Conservation (phyloP, 2,797 vertebrate genomes). For the Calcarius lapponicus region DNA sequence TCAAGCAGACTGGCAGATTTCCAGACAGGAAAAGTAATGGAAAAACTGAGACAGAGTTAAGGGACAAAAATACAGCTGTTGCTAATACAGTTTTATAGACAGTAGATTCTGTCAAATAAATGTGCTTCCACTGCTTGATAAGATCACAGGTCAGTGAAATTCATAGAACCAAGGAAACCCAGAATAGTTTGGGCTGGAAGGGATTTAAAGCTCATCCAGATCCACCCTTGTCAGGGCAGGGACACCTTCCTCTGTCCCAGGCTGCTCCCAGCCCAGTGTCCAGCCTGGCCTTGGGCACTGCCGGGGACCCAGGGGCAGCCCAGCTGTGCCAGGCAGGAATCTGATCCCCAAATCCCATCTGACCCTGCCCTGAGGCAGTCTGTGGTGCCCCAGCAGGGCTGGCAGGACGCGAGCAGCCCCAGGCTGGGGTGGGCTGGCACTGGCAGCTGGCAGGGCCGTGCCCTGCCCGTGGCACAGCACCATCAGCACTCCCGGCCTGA, state of each 20-base stretch:
- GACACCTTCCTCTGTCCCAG: not conserved
- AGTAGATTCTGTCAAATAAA: not conserved
- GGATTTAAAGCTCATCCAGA: fast-evolving
- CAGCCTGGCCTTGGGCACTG: not conserved
- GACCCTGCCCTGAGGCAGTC: not conserved
- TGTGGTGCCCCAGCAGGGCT: not conserved
- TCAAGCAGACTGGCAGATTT: not conserved
- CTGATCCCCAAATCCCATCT: fast-evolving
- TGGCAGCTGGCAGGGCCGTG: not conserved
- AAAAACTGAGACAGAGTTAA: not conserved
- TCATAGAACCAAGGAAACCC: not conserved
- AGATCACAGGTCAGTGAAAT: not conserved
- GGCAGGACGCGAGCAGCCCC: not conserved
- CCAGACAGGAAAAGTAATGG: not conserved
- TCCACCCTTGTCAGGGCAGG: not conserved
- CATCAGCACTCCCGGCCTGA: fast-evolving
- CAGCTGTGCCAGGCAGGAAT: not conserved
- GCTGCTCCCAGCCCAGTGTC: fast-evolving
- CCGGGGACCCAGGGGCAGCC: not conserved
- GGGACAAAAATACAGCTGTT: not conserved
- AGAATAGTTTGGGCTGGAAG: not conserved
- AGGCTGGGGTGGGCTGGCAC: not conserved
- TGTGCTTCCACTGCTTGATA: not conserved
- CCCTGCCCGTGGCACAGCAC: fast-evolving
- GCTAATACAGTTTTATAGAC: not conserved